Evolutionary conservation across 1,140 invertebrate genomes (phyloP).

Genomic region (Drosophila repleta): DNA sequence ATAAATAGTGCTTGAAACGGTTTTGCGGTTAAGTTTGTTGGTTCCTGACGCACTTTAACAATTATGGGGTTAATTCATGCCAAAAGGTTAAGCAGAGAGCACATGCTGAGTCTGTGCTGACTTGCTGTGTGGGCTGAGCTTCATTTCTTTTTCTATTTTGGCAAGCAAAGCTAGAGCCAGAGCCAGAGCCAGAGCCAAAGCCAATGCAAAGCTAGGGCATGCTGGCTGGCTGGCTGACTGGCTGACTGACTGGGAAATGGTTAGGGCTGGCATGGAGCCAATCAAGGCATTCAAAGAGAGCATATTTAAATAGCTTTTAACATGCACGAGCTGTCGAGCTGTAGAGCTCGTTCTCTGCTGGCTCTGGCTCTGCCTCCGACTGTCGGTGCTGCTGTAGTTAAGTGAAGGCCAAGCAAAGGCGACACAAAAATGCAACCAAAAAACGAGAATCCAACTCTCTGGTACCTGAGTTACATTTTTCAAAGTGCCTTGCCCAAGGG

Average conservation of each 20-base stretch:
- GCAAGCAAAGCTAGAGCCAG: constrained; percentile 37
- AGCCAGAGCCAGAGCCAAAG: constrained; percentile 29
- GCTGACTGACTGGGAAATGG: constrained; percentile 35
- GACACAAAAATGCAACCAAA: constrained; percentile 74
- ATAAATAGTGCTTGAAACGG: background rate
- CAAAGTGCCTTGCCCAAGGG: constrained; percentile 39
- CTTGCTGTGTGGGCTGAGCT: constrained; percentile 40
- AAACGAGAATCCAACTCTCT: constrained; percentile 35
- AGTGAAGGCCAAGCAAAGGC: constrained; percentile 77
- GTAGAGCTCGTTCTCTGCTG: background rate
- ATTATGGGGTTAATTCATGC: constrained; percentile 68
- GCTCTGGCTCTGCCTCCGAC: background rate
- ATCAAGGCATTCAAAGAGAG: constrained; percentile 81
- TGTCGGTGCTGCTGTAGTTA: constrained; percentile 62
- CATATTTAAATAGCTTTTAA: constrained; percentile 82
- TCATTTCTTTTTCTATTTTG: constrained; percentile 4
- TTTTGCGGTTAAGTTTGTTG: background rate
- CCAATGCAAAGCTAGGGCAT: constrained; percentile 26
- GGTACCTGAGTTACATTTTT: constrained; percentile 50
- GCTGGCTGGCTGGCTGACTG: constrained; percentile 24
- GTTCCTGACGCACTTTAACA: constrained; percentile 34
- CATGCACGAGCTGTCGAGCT: constrained; percentile 75
- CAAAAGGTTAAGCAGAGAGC: constrained; percentile 57
- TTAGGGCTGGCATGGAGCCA: constrained; percentile 59
- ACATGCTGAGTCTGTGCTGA: constrained; percentile 20